phyloP scores from a whole-genome alignment of 2,797 vertebrate species.

The Karalla daura region DNA sequence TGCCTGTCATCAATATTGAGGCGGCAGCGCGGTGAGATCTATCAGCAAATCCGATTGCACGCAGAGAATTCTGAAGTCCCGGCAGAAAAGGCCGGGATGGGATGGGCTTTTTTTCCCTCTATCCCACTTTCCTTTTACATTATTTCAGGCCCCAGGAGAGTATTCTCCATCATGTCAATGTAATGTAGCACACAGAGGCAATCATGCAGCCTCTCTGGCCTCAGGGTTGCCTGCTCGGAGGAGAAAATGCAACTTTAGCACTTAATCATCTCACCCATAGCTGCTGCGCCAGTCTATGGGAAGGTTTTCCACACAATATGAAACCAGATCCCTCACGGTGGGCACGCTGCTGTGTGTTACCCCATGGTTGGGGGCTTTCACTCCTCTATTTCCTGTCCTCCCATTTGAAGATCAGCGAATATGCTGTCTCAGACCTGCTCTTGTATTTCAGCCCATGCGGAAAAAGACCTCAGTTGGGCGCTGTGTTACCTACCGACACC shows the following conservation, averaged over 20 bases:
- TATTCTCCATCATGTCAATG: constrained; percentile 83
- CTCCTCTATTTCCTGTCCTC: constrained; percentile 29
- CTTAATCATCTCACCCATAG: constrained; percentile 79
- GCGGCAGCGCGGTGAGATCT: constrained; percentile 71
- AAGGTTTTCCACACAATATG: constrained; percentile 72
- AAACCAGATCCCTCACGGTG: constrained; percentile 66
- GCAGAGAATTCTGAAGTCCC: constrained; percentile 76
- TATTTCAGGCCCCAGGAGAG: constrained; percentile 83
- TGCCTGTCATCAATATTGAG: constrained; percentile 79
- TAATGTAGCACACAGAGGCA: constrained; percentile 84
- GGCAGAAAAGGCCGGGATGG: constrained; percentile 69
- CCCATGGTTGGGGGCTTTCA: constrained; percentile 38
- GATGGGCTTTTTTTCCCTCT: constrained; percentile 29
- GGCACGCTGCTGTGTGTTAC: constrained; percentile 48
- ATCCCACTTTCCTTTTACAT: constrained; percentile 79
- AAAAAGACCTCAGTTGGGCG: constrained; percentile 70
- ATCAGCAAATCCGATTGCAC: constrained; percentile 77
- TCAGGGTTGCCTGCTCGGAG: constrained; percentile 71
- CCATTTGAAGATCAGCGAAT: constrained; percentile 56
- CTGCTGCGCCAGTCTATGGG: constrained; percentile 59
- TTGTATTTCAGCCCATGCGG: constrained; percentile 56
- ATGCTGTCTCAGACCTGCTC: constrained; percentile 44
- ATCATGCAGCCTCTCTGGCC: constrained; percentile 79
- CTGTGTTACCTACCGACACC: constrained; percentile 62
- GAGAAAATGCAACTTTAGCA: constrained; percentile 80